A percentile compares a stretch with the other conserved stretches of the same genome.
Conservation (phyloP, 1,140 invertebrate species). For the Scaptomyza pallida region DNA sequence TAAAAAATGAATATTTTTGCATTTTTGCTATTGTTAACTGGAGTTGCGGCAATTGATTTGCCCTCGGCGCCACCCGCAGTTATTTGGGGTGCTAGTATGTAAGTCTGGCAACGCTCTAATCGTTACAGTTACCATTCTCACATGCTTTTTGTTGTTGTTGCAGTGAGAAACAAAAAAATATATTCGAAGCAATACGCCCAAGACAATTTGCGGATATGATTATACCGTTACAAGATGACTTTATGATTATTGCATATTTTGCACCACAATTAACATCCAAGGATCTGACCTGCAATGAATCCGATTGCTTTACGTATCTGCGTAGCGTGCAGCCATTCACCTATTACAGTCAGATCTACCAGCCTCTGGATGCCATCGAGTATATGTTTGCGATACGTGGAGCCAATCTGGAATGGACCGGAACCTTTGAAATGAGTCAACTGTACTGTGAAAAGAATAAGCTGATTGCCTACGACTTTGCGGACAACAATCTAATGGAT, state of each 20-base stretch:
- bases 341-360: slow-evolving; percentile 57
- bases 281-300: slow-evolving; percentile 41
- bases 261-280: slow-evolving; percentile 49
- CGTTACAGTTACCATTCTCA: neutral
- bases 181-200: slow-evolving; percentile 32
- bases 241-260: slow-evolving; percentile 55
- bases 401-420: neutral
- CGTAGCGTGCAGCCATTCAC: slow-evolving; percentile 8
- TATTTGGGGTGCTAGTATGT: slow-evolving; percentile 58
- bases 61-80: slow-evolving; percentile 46
- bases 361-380: slow-evolving; percentile 19
- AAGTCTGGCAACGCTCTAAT: slow-evolving; percentile 24
- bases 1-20: neutral
- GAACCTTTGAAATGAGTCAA: neutral
- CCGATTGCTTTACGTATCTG: slow-evolving; percentile 46
- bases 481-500: neutral
- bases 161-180: slow-evolving; percentile 13
- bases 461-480: slow-evolving; percentile 43
- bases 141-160: too few species aligned
- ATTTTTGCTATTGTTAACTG: neutral
- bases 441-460: slow-evolving; percentile 18
- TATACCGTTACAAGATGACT: neutral
- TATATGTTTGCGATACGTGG: neutral
- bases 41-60: neutral
- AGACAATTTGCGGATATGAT: slow-evolving; percentile 12